Percentiles rank a stretch among this genome's conserved stretches.
Evolutionary conservation across 2,888 invertebrate species (phyloP).

Genomic region (Nipponacmea schrenckii): DNA sequence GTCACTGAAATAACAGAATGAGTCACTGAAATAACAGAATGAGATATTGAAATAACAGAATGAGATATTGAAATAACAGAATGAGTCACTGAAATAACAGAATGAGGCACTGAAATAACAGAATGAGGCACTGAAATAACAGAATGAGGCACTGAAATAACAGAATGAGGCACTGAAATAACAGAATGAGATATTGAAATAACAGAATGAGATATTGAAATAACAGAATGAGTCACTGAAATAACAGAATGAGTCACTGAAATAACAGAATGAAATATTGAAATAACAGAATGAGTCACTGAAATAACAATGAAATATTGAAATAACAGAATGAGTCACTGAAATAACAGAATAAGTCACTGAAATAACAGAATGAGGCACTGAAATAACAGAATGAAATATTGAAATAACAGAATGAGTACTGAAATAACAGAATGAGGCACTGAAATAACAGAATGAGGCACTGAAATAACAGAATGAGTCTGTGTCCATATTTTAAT

Average conservation of each 20-base stretch:
- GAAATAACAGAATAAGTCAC: background rate
- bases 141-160: background rate
- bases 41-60: background rate
- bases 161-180: background rate
- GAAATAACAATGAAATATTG: background rate
- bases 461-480: background rate
- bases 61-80: background rate
- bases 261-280: no score
- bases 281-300: background rate
- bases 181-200: background rate
- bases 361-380: background rate
- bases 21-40: no score
- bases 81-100: background rate
- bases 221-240: background rate
- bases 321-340: background rate
- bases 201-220: background rate
- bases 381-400: no score
- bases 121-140: background rate
- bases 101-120: background rate
- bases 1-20: background rate
- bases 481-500: no score
- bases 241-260: background rate
- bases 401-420: background rate
- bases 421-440: background rate
- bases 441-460: background rate